Evolutionary conservation across 1,140 invertebrate species (phyloP).

Genomic region (Stratiolaelaps scimitus): DNA sequence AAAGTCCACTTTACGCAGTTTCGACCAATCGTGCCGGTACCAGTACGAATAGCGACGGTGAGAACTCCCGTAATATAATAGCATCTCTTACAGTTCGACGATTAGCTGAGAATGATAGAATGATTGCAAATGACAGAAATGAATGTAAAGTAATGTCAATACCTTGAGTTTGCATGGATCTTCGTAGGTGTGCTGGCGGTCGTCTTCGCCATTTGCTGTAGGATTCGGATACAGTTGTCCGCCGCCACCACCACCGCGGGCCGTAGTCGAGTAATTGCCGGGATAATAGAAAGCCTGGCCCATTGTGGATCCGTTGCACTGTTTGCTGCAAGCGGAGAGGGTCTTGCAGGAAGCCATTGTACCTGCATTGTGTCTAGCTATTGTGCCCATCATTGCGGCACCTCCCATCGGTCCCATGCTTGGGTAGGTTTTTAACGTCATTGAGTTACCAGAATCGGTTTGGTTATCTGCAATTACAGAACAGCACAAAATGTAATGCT

Average conservation of each 20-base stretch:
- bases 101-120: too few relatives aligned
- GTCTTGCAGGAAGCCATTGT: conserved; percentile 5
- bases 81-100: too few relatives aligned
- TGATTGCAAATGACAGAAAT: too few relatives aligned
- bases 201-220: too few relatives aligned
- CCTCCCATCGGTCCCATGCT: background rate
- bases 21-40: too few relatives aligned
- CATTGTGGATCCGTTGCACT: background rate
- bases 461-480: conserved; percentile 13
- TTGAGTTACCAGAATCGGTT: conserved; percentile 18
- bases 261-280: conserved; percentile 6
- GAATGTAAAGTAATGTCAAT: too few relatives aligned
- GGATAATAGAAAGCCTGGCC: conserved; percentile 20
- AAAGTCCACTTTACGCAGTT: too few relatives aligned
- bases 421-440: conserved; percentile 21
- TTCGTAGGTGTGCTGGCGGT: conserved; percentile 15
- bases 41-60: too few relatives aligned
- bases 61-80: too few relatives aligned
- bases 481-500: too few relatives aligned
- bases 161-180: conserved; percentile 28
- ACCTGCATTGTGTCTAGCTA: too few relatives aligned
- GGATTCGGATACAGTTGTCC: conserved; percentile 8
- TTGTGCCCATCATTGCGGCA: too few relatives aligned
- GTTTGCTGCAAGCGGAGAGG: background rate
- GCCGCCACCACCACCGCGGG: background rate